Evolutionary conservation across 2,888 invertebrate species (phyloP), one percentile per base, ranked within the genome.

Genomic region (Apodemia zela): DNA sequence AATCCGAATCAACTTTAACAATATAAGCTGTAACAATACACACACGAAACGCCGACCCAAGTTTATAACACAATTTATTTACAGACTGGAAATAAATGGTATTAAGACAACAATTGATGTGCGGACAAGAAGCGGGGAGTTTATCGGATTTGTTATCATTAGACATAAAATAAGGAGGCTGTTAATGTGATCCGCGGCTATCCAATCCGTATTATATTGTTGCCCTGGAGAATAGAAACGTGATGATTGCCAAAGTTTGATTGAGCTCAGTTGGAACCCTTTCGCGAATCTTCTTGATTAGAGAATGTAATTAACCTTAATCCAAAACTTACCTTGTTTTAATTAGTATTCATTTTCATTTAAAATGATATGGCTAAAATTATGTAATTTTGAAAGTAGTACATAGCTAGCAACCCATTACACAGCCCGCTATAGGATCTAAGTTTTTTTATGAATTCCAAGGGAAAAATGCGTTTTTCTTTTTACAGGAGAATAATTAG

Each of bases 221-320:
- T 84, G 78, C 85, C 75, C 82, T 68, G 71, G 84, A 87, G 87
- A 88, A 86, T 84, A 86, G 85, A 84, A 84, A 81, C 83, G 83
- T 84, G 84, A 86, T 89, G 87, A 89, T 89, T 88, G 84, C 81
- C 75, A 86, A 89, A 89, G 80, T 89, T 89, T 89, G 89, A 89
- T 88, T 89, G 88, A 88, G 85, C 79, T 75, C 13, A 11, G 21
- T 59, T 29, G 45, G 77, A 81, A 84, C 82, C 85, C 85, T 85
- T 87, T 84, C 78, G 78, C 77, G 80, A 78, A 80, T 81, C 79
- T 80, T 77, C 81, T 82, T 85, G 79, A 86, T 87, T 49, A 49
- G 17, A 18, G 17, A 49, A 49, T 18, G 18, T 49, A 49, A 49
- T 49, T 49, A 49, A 49, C 49, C 21, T 18, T 18, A 17, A 49